Base-by-base conservation (phyloP, 2,113 vertebrate species). In the Solea senegalensis region DNA sequence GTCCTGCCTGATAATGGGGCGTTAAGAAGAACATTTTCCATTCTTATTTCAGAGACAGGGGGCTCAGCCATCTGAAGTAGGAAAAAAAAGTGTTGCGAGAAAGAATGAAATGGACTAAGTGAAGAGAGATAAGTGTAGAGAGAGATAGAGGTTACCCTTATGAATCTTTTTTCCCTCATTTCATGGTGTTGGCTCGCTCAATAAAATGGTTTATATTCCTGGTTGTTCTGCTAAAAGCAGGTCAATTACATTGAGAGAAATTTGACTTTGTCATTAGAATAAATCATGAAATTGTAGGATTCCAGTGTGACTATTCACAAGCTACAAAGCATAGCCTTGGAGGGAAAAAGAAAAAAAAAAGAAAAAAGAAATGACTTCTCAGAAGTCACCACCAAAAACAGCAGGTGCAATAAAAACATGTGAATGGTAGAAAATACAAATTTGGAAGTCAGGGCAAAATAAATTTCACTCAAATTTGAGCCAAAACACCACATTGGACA, bases 121-220 rank as follows among this genome's bases (percentile, higher is more conserved):
- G 62, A 5, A 5, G 26, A 68, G 49, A 73, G 64, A 87, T 81
- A 78, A 84, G 76, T 72, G 64, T 79, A 62, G 53, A 67, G 57
- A 76, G 57, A 76, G 80, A 88, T 86, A 75, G 72, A 76, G 69
- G 74, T 76, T 77, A 80, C 70, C 72, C 50, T 83, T 82, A 68
- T 76, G 62, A 80, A 84, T 83, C 65, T 85, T 57, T 40, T 73
- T 58, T 65, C 27, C 57, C 65, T 86, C 76, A 75, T 86, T 83
- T 83, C 72, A 86, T 78, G 74, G 61, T 82, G 44, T 69, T 46
- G 34, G 56, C 71, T 82, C 61, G 70, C 61, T 57, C 54, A 66
- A 60, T 70, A 58, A 51, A 9, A 65, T 45, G 4, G 53, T 55
- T 82, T 65, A 54, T 51, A 53, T 45, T 66, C 26, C 16, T 8